Base-by-base conservation (phyloP, 2,888 invertebrate genomes). In the Polyploca ridens region DNA sequence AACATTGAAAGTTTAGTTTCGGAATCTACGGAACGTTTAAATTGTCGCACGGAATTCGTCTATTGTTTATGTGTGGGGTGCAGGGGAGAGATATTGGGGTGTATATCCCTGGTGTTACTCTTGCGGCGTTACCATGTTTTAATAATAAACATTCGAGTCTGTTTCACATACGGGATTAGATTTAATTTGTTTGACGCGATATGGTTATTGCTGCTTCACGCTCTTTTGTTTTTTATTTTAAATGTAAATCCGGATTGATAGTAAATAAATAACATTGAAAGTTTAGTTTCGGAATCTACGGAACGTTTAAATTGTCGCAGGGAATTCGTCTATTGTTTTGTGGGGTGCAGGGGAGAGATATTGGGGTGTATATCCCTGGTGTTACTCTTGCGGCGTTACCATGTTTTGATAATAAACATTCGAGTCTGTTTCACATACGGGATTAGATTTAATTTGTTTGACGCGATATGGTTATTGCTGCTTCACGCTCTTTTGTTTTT, bases 361-460 rank as follows among this genome's bases (percentile, higher is more conserved):
- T 46, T 46, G n/a, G 46, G 46, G 46, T 46, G 46, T 46, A 46
- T 46, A 46, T 46, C 46, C 46, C n/a, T n/a, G 10, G n/a, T 46
- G 46, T n/a, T 46, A 46, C 46, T n/a, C 70, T 66, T 63, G 62
- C 63, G 46, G 69, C 74, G 68, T 72, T 74, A 73, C 67, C 64
- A 63, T 76, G 73, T 77, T 77, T 72, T 76, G 72, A 69, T 67
- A 66, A 75, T 70, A 75, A 74, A 76, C 67, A 73, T 68, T 70
- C 66, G 63, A 27, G 59, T 63, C 41, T 70, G 64, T 74, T 58
- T 75, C 58, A 65, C 62, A 57, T 64, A 59, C 49, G 27, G 60
- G 62, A 62, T 69, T 78, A 67, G 67, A 65, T 69, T 67, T 69
- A 62, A 64, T 58, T 58, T 14, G 33, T 58, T n/a, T 58, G 33